Evolutionary conservation across 2,888 invertebrate genomes (phyloP).

Genomic region (Hydrotaea diabolus): DNA sequence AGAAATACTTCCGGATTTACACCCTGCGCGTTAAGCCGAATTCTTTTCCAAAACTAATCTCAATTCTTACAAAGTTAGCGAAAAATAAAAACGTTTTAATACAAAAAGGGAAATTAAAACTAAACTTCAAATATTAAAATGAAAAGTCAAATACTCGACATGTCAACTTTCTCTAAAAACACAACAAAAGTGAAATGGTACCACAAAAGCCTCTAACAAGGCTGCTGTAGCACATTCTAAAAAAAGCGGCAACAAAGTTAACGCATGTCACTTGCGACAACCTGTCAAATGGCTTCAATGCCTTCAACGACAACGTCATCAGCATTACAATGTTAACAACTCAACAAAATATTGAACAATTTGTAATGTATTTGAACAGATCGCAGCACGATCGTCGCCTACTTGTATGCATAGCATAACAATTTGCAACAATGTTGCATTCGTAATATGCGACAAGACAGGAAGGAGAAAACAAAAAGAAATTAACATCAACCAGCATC

Average conservation of each 20-base stretch:
- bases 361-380: neutral
- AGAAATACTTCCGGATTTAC: no score
- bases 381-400: neutral
- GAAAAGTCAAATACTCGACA: neutral
- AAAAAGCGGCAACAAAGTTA: neutral
- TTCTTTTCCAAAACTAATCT: no score
- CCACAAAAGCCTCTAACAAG: neutral
- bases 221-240: no score
- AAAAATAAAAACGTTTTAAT: no score
- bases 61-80: no score
- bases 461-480: no score
- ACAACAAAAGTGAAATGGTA: neutral
- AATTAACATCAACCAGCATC: no score
- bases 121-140: no score
- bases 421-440: constrained; percentile 24
- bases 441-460: neutral
- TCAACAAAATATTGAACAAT: neutral
- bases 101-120: no score
- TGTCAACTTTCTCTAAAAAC: neutral
- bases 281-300: neutral
- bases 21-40: no score
- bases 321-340: neutral
- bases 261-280: neutral
- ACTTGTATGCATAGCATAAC: neutral
- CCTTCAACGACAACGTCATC: no score